Evolutionary conservation across 2,888 invertebrate genomes (phyloP).

Genomic region (Tenthredo distinguenda): DNA sequence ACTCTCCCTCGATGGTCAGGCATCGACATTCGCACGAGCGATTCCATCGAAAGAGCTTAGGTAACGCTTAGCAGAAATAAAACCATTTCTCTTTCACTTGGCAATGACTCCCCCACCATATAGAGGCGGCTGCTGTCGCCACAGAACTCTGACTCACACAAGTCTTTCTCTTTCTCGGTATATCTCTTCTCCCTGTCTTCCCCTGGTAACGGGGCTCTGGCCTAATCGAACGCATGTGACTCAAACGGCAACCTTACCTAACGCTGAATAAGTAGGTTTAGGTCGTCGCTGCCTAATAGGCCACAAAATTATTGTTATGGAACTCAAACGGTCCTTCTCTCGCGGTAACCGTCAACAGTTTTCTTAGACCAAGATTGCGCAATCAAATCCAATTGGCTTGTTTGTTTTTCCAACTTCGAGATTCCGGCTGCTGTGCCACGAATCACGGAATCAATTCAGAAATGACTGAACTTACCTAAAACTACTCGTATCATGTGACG

Average conservation of each 20-base stretch:
- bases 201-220: conserved; percentile 47
- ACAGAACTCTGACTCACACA: conserved; percentile 47
- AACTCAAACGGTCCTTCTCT: conserved; percentile 10
- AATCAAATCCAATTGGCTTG: conserved; percentile 31
- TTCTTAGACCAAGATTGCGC: conserved; percentile 13
- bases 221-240: conserved; percentile 67
- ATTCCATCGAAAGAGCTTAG: conserved; percentile 44
- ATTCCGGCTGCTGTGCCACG: background rate
- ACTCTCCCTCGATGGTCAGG: conserved; percentile 49
- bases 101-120: conserved; percentile 50
- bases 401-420: conserved; percentile 6
- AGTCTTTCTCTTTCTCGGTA: conserved; percentile 15
- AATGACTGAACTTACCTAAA: background rate
- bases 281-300: conserved; percentile 58
- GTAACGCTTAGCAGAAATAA: conserved; percentile 60
- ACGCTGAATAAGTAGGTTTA: conserved; percentile 62
- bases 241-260: conserved; percentile 62
- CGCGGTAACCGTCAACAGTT: conserved; percentile 5
- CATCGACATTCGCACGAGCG: conserved; percentile 35
- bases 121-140: conserved; percentile 28
- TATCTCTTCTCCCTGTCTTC: conserved; percentile 1
- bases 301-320: conserved; percentile 43
- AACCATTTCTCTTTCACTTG: conserved; percentile 59
- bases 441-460: background rate
- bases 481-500: background rate